Percentiles rank a stretch among this genome's conserved stretches.
These are phyloP conservation scores for Heliangelus exortis DNA, from an alignment of 2,797 vertebrate genomes.

Conservation along the genomic window DNA sequence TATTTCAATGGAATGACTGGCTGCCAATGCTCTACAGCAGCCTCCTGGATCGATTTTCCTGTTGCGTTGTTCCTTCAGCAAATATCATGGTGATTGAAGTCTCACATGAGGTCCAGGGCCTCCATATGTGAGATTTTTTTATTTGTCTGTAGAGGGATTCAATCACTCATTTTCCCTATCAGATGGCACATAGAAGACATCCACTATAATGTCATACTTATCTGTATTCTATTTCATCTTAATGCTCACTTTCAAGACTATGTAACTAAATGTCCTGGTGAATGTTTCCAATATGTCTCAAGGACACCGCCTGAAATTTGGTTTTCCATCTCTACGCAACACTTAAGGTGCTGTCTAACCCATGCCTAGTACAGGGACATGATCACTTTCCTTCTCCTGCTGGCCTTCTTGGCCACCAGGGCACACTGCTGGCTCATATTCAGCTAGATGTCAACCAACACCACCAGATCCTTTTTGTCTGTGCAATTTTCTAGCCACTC, in stretches of 20 bases:
- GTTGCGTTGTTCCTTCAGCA: neutral
- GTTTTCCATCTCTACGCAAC: neutral
- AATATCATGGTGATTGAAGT: neutral
- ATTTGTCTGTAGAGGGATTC: neutral
- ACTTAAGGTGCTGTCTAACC: too few species aligned
- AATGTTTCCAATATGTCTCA: neutral
- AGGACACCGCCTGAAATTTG: neutral
- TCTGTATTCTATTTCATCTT: neutral
- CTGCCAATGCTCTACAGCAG: neutral
- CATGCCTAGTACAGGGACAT: too few species aligned
- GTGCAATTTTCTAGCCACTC: too few species aligned
- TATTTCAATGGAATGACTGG: neutral
- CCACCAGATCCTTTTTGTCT: too few species aligned
- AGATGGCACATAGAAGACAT: too few species aligned
- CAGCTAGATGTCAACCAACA: too few species aligned
- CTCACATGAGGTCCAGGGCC: neutral
- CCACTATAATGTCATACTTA: neutral
- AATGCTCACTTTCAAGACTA: neutral
- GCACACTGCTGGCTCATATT: too few species aligned
- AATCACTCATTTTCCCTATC: neutral
- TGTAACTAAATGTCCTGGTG: neutral
- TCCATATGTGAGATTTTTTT: neutral
- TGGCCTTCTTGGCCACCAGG: too few species aligned
- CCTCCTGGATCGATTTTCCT: neutral
- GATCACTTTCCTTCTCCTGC: too few species aligned